Conservation (phyloP, 2,797 vertebrate genomes). For the Psittacula echo region DNA sequence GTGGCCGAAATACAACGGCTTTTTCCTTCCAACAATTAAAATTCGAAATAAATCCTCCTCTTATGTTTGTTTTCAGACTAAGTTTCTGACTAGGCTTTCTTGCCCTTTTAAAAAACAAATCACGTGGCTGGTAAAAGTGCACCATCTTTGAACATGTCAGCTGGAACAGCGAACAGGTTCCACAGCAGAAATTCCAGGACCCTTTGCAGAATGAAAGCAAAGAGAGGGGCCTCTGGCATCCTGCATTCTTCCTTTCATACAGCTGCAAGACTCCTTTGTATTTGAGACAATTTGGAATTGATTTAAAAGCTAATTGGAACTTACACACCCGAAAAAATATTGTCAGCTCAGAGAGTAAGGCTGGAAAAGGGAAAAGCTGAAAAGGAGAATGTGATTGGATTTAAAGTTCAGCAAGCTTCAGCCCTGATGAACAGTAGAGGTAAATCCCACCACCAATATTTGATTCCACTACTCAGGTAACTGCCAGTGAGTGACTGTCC, state of each 20-base stretch:
- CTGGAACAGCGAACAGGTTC: neutral
- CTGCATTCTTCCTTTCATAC: neutral
- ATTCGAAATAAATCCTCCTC: neutral
- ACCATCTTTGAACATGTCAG: neutral
- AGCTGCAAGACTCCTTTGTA: neutral
- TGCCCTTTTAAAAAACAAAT: neutral
- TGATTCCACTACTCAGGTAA: neutral
- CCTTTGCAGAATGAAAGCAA: neutral
- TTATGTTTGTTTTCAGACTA: neutral
- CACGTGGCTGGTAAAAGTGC: neutral
- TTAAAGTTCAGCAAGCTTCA: neutral
- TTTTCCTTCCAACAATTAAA: neutral
- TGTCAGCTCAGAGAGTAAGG: neutral
- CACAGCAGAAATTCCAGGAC: neutral
- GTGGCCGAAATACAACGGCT: neutral
- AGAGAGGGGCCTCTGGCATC: neutral
- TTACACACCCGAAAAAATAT: neutral
- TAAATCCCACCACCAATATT: neutral
- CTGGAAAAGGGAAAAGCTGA: neutral
- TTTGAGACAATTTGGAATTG: neutral
- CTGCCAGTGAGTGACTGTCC: neutral
- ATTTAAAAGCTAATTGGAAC: conserved; percentile 1
- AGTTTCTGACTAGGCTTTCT: neutral
- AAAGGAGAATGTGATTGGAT: neutral
- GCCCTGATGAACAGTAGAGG: neutral